phyloP scores from a whole-genome alignment of 23 tunicate genomes.

The Phallusia fumigata region DNA sequence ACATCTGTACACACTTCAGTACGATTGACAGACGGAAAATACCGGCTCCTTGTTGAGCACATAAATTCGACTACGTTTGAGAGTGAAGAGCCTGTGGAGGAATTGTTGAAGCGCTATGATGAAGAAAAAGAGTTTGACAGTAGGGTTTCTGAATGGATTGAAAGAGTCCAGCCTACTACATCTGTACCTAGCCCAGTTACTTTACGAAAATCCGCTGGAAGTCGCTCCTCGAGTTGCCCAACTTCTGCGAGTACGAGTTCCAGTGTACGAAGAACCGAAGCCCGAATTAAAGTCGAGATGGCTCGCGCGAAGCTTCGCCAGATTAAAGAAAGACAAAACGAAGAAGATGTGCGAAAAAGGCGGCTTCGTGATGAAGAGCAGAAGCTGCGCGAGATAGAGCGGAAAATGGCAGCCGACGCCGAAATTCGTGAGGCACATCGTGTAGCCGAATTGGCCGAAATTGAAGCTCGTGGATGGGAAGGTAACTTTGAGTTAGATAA shows the following conservation, averaged over 20 bases:
- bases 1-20: not conserved
- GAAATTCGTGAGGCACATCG: too few species aligned
- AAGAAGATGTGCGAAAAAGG: not conserved
- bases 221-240: too few species aligned
- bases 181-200: too few species aligned
- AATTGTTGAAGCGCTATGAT: not conserved
- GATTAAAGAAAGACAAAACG: not conserved
- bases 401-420: not conserved
- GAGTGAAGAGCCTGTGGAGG: not conserved
- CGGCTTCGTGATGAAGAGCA: not conserved
- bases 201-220: too few species aligned
- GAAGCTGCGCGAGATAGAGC: not conserved
- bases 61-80: too few species aligned
- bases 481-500: not conserved
- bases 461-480: not conserved
- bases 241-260: too few species aligned
- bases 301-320: too few species aligned
- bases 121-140: not conserved
- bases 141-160: too few species aligned
- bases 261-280: not conserved
- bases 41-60: not conserved
- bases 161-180: too few species aligned
- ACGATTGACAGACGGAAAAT: too few species aligned
- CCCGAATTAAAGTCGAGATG: not conserved
- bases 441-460: slow-evolving; percentile 10